phyloP scores from a whole-genome alignment of 2,797 vertebrate genomes.

The Thunnus albacares region DNA sequence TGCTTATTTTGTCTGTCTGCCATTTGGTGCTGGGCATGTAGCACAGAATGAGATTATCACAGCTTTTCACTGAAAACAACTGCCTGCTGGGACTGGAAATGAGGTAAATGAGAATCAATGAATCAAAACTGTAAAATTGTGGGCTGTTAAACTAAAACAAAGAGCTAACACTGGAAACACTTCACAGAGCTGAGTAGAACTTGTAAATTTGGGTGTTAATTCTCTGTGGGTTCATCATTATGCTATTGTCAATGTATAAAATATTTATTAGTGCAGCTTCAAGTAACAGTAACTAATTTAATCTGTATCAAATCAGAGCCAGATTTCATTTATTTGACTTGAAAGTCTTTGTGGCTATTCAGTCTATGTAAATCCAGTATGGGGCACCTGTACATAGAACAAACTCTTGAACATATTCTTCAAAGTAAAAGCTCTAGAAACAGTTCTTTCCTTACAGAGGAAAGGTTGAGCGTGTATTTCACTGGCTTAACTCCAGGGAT shows the following conservation, averaged over 20 bases:
- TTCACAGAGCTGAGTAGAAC: too few relatives aligned
- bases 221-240: too few relatives aligned
- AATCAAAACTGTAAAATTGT: too few relatives aligned
- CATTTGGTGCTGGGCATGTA: too few relatives aligned
- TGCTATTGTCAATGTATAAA: neutral
- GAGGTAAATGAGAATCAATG: too few relatives aligned
- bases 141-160: too few relatives aligned
- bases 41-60: too few relatives aligned
- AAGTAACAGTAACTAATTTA: neutral
- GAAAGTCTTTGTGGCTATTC: neutral
- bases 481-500: conserved; percentile 52
- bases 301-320: neutral
- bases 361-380: neutral
- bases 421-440: conserved; percentile 13
- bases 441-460: neutral
- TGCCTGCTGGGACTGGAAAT: too few relatives aligned
- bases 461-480: conserved; percentile 51
- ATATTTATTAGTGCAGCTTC: neutral
- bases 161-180: too few relatives aligned
- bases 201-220: too few relatives aligned
- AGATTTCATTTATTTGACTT: neutral
- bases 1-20: too few relatives aligned
- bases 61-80: too few relatives aligned
- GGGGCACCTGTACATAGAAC: neutral
- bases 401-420: neutral